Evolutionary conservation across 2,888 invertebrate genomes (phyloP), one percentile per base, ranked within the genome.

Genomic region (Chrysolina oricalcia): DNA sequence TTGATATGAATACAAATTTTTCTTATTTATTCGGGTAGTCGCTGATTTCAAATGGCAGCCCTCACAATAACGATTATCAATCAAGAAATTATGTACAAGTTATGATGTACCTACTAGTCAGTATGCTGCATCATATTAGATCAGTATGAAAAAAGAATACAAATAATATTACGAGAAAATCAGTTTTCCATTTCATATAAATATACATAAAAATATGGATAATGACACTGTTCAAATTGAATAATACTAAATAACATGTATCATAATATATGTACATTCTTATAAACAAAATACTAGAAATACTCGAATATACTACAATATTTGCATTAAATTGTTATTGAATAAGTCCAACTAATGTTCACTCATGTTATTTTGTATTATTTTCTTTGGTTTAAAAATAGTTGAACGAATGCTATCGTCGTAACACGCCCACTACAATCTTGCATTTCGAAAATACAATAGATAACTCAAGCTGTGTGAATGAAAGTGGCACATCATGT

Each of bases 331-430:
- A 72, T 79, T 69, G 75, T 74, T 70, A 79, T 77, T 73, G 76
- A 77, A 73, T 63, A 74, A 78, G 74, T 80, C 77, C 77, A 78
- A 76, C 78, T 79, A 79, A 77, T 78, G 68, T 75, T 81, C 69
- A 78, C 79, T 81, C 81, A 83, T 81, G 84, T 84, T 83, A 84
- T 84, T 83, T 83, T 81, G 82, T 83, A 84, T 84, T 83, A 85
- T 80, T 81, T 83, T 86, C 86, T 86, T 86, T 86, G 86, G 86
- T 86, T 86, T 86, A 83, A 83, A 83, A 85, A 84, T 85, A 86
- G 86, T 86, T 83, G 68, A 82, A 84, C 84, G 81, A 83, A 83
- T 80, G 81, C 78, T 83, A 81, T 81, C 77, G 75, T 78, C 77
- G 79, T 70, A 81, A 82, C 75, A 74, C 82, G 81, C 81, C 80